Evolutionary conservation across 2,888 invertebrate species (phyloP), one percentile per base, ranked within the genome.

Genomic region (Anagyrus pseudococci): DNA sequence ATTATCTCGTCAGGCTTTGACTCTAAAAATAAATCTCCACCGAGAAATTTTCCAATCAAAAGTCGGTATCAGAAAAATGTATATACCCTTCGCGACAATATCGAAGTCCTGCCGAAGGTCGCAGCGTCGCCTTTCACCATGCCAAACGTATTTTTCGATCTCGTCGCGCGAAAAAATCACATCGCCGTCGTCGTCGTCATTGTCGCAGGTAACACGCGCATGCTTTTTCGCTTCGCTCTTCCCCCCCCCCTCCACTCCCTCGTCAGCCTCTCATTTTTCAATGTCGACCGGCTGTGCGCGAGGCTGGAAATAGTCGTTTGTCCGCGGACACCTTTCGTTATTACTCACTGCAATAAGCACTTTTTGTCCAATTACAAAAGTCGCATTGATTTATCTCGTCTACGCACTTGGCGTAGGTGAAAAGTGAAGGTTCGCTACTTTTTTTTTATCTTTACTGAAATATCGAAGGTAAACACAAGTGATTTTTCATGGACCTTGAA

Each of bases 221-320:
- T 19, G 46, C 37, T 26, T 7, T 1, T 22, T 10, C 17, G 44
- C 23, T 29, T 48, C 19, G 20, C 29, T 52, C 47, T 62, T 47
- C 33, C 20, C 20, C 8, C 22, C 1, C 23, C 23, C 22, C 43
- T 25, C 37, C n/a, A n/a, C n/a, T n/a, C n/a, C n/a, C n/a, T n/a
- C n/a, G n/a, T n/a, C n/a, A n/a, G n/a, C 6, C 20, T 17, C 33
- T 53, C 58, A 53, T 53, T 48, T 53, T 58, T 57, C 43, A 62
- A 58, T 43, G 56, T 57, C 62, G 47, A 53, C 17, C 44, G 23
- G 20, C 13, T 29, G 19, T 50, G 41, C 29, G 29, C 57, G 62
- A 50, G 56, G 2, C n/a, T 29, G 41, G 41, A 62, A 57, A 57
- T 10, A 17, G 29, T 19, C 22, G 8, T 7, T 20, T 47, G 41